phyloP scores from a whole-genome alignment of 2,888 invertebrate genomes.

The Brachycybe producta region DNA sequence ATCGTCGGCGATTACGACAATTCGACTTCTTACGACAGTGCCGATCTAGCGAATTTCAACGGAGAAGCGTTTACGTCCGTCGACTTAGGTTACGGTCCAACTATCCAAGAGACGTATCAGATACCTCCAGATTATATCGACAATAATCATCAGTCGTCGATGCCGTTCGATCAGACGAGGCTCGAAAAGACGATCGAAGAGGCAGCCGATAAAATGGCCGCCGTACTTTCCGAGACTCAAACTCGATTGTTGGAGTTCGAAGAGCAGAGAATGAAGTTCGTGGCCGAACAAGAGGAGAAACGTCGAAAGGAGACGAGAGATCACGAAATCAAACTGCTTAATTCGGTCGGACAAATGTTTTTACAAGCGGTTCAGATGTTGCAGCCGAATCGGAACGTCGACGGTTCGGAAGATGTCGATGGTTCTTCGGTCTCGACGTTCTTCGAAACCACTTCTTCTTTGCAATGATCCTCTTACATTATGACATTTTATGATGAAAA shows the following conservation, averaged over 20 bases:
- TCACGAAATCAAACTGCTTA: constrained; percentile 1
- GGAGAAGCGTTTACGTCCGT: too few species aligned
- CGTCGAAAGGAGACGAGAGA: not conserved
- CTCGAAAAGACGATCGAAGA: not conserved
- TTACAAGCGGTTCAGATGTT: constrained; percentile 5
- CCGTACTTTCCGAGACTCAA: not conserved
- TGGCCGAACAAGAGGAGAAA: constrained; percentile 1
- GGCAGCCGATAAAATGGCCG: not conserved
- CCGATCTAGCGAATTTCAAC: too few species aligned
- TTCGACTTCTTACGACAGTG: not conserved
- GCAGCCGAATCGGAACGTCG: not conserved
- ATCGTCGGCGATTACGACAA: not conserved
- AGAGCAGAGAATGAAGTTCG: not conserved
- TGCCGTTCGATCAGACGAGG: too few species aligned
- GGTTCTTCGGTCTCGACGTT: not conserved
- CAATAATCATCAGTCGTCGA: too few species aligned
- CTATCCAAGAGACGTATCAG: too few species aligned
- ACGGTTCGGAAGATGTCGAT: too few species aligned
- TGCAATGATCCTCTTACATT: too few species aligned
- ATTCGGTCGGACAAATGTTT: constrained; percentile 10
- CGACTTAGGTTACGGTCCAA: too few species aligned
- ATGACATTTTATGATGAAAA: too few species aligned
- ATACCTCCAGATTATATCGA: too few species aligned
- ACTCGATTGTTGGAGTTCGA: constrained; percentile 5
- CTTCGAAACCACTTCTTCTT: not conserved